Percentiles rank a stretch among this genome's conserved stretches.
Evolutionary conservation across 1,140 invertebrate genomes (phyloP).

Genomic region (Dermatophagoides farinae): DNA sequence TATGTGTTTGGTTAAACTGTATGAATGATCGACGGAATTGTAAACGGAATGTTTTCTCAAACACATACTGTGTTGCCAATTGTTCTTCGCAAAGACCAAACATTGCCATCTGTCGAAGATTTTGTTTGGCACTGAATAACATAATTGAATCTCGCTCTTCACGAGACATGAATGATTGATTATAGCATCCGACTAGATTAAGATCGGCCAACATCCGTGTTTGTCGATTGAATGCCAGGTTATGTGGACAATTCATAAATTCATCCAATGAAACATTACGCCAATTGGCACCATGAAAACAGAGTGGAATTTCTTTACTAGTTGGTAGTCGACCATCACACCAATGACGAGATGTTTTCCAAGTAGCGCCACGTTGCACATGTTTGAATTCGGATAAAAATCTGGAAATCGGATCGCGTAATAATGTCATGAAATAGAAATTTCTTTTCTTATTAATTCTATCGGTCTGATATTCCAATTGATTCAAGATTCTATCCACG

Average conservation of each 20-base stretch:
- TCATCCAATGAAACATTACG: conserved; percentile 46
- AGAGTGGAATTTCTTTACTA: conserved; percentile 35
- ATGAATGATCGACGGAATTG: conserved; percentile 66
- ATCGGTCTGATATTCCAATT: conserved; percentile 19
- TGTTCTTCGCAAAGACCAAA: conserved; percentile 92
- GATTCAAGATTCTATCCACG: conserved; percentile 26
- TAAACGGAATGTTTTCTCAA: conserved; percentile 90
- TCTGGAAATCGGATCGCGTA: conserved; percentile 68
- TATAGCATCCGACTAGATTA: conserved; percentile 83
- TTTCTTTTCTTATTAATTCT: conserved; percentile 34
- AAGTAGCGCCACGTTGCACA: conserved; percentile 91
- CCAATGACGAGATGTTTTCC: conserved; percentile 60
- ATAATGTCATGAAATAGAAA: conserved; percentile 89
- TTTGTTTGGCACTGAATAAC: conserved; percentile 79
- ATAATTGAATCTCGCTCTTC: conserved; percentile 48
- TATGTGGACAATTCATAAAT: conserved; percentile 71
- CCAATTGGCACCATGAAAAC: conserved; percentile 33
- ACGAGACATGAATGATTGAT: conserved; percentile 45
- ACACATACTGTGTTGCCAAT: conserved; percentile 80
- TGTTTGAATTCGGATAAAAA: conserved; percentile 86
- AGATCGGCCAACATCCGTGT: conserved; percentile 92
- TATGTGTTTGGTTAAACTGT: conserved; percentile 69
- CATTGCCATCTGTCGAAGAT: conserved; percentile 80
- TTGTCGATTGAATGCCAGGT: conserved; percentile 85
- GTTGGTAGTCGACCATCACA: conserved; percentile 62